phyloP scores from a whole-genome alignment of 2,888 invertebrate species.

The Trypoxylon attenuatum region DNA sequence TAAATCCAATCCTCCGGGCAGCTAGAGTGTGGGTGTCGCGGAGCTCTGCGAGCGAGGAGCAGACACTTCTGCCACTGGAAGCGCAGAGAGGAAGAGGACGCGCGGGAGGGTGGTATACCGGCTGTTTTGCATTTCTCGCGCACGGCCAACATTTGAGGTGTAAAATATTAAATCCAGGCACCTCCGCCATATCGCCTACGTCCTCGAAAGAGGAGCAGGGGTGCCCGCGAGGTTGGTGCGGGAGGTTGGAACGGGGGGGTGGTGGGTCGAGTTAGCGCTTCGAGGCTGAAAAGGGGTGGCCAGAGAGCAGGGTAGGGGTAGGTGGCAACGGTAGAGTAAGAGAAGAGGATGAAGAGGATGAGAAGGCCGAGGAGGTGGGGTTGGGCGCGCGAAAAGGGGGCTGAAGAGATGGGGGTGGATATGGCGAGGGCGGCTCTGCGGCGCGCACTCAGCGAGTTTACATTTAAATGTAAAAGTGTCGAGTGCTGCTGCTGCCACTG shows the following conservation, averaged over 20 bases:
- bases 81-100: neutral
- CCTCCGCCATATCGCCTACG: constrained; percentile 61
- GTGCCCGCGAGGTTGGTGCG: neutral
- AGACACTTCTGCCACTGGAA: too few species aligned
- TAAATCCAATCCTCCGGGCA: constrained; percentile 71
- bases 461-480: constrained; percentile 75
- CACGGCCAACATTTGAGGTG: constrained; percentile 73
- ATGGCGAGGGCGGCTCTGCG: constrained; percentile 55
- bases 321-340: constrained; percentile 3
- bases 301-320: neutral
- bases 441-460: constrained; percentile 73
- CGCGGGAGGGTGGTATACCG: constrained; percentile 25
- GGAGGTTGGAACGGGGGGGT: neutral
- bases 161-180: constrained; percentile 73
- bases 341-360: constrained; percentile 2
- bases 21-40: constrained; percentile 67
- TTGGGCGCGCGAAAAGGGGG: constrained; percentile 4
- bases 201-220: constrained; percentile 49
- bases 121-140: constrained; percentile 61
- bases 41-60: too few species aligned
- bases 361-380: neutral
- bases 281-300: constrained; percentile 4
- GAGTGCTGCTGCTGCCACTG: constrained; percentile 47
- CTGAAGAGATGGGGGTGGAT: too few species aligned
- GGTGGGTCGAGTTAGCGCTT: neutral